Base-by-base conservation (phyloP, 2,797 vertebrate species). In the Amazona finschi region DNA sequence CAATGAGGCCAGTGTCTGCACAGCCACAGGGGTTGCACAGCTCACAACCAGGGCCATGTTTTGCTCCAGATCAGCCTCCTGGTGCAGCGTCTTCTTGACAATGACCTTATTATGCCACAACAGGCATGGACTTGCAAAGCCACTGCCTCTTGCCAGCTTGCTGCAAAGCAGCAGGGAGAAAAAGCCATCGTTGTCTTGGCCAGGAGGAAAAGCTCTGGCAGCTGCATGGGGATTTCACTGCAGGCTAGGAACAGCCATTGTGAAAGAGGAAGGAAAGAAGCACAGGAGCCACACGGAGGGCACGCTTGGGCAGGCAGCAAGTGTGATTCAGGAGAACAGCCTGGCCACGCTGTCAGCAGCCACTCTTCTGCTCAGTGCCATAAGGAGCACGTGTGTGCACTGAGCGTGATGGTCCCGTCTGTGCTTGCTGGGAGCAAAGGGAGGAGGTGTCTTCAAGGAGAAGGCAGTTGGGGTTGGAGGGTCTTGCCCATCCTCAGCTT, bases 321-420 rank as follows among this genome's bases (percentile, higher is more conserved):
- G 67, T 3, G 1, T 50, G 80, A 76, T 31, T 75, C 64, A 33
- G 57, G 73, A 66, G 43, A 72, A 70, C 12, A 76, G 58, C 36
- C 58, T n/a, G 79, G 79, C 55, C 7, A 2, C 1, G 4, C 47
- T 57, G 22, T 17, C 36, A 49, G 84, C 53, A 62, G 75, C 70
- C 12, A 36, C 7, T 5, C 66, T 60, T 38, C 27, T 1, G 38
- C 58, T 17, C 43, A 0, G 31, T 1, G 24, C 86, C 33, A 46
- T 20, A 14, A 2, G 74, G 44, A 28, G 1, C 31, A 2, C 10
- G 0, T 0, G n/a, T 8, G 38, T 2, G 0, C 47, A 8, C 55
- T 49, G 55, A 24, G 55, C 22, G 9, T 11, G 33, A 2, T 52
- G 11, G 49, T 60, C 58, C 60, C 0, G 2, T 9, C 38, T 33